Base-by-base conservation (phyloP, 1,140 invertebrate species). In the Pomacea maculata region DNA sequence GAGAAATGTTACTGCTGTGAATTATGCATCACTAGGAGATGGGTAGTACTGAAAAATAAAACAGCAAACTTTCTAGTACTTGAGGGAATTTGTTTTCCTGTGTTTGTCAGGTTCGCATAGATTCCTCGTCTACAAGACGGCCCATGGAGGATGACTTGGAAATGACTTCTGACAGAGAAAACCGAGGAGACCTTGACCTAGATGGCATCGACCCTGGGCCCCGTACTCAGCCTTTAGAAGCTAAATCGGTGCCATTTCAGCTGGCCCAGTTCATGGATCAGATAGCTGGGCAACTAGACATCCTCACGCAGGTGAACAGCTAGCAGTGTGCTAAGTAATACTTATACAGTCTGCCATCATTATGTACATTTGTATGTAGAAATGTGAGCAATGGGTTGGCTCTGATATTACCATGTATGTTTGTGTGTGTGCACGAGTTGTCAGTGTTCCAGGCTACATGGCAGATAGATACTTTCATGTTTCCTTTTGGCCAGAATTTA, bases 271-370 rank as follows among this genome's bases (percentile, higher is more conserved):
- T 90, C 45, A 84, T 92, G 75, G 90, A 92, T 81, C 89, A 91
- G 68, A 90, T 92, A 72, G 90, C 91, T 14, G 87, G 89, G 17
- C 91, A 92, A 83, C 84, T 92, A 11, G 91, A 92, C 83, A 90
- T 92, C 71, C 82, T 92, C 11, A 91, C 90, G 55, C 89, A 91
- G 87, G 90, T 92, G 82, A 25, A 65, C 87, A 87, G 63, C 85
- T 93, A 87, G 93, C 91, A 71, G 88, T 94, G 9, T 87, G 91
- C 80, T 94, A 67, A 65, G 14, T 78, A 71, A 19, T n/a, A 76
- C 45, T 9, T 12, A 67, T 65, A 45, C 34, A 0, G 6, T 45
- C 34, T 45, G 34, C 3, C 34, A 45, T 45, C 34, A 45, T 6
- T 14, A 52, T 55, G n/a, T 73, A 57, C 17, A 52, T n/a, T 21